Evolutionary conservation across 2,113 vertebrate genomes (phyloP), one percentile per base, ranked within the genome.

Genomic region (Zosterops lateralis): DNA sequence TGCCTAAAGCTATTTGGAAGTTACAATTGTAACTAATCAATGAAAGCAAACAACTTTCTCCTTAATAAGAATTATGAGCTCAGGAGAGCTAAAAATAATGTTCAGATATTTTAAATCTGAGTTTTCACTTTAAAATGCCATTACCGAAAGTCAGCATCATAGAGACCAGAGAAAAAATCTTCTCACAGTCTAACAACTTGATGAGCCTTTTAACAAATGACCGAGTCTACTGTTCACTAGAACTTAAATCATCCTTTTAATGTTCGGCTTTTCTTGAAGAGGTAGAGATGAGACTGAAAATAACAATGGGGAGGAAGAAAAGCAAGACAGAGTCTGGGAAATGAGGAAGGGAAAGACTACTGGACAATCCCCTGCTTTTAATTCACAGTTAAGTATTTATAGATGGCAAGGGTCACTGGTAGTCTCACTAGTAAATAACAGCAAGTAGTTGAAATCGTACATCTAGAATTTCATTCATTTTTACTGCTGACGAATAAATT

Each of bases 381-480:
- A 96, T 91, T 94, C 91, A 91, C 78, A 65, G 53, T 60, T 29
- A 70, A 67, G 94, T 89, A 96, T 95, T 95, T 96, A 95, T 87
- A 92, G 84, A 94, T 88, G 84, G 57, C 89, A 90, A 92, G 93
- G 95, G 91, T 94, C 93, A 94, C 72, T 82, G 90, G 62, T 82
- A 91, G 87, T 74, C 80, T 74, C 65, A 32, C 88, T 80, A 96
- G 86, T 93, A 95, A 96, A 97, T 82, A 96, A 87, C 89, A 96
- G 85, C 92, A 96, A 91, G 90, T 92, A 90, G 86, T 45, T 93
- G 58, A 94, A 95, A 96, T 65, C 61, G 82, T 86, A 91, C 79
- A 68, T 96, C 75, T 74, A 96, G 73, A 90, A 95, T 92, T 93
- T 94, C 77, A 96, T 96, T 97, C 91, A 96, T 96, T 96, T 94